Conservation (phyloP, 2,888 invertebrate species). For the Tigriopus californicus region DNA sequence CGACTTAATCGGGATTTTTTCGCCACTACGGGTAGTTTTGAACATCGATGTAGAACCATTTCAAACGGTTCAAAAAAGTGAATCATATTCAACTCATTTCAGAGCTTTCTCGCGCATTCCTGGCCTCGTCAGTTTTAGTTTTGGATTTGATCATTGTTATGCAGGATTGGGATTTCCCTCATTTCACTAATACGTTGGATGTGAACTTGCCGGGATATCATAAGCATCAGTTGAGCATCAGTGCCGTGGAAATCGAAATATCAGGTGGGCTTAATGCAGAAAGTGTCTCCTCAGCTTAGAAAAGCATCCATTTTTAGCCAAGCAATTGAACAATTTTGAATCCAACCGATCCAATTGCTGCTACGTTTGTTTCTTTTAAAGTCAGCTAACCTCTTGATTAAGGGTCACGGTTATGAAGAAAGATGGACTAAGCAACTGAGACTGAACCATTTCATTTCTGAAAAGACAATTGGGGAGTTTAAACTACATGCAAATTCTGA, state of each 20-base stretch:
- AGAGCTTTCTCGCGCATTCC: constrained; percentile 32
- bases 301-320: too few relatives aligned
- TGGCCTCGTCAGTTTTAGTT: constrained; percentile 34
- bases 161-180: constrained; percentile 37
- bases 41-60: background rate
- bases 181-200: constrained; percentile 33
- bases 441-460: too few relatives aligned
- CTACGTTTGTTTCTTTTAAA: too few relatives aligned
- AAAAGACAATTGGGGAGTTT: too few relatives aligned
- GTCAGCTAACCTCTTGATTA: too few relatives aligned
- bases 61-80: background rate
- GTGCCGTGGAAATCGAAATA: constrained; percentile 26
- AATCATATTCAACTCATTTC: too few relatives aligned
- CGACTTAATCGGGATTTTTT: constrained; percentile 31
- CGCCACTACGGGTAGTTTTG: constrained; percentile 27
- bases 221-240: constrained; percentile 19
- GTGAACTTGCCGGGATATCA: constrained; percentile 33
- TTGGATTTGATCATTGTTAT: constrained; percentile 34
- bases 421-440: too few relatives aligned
- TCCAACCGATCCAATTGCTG: too few relatives aligned
- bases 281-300: too few relatives aligned
- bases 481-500: too few relatives aligned
- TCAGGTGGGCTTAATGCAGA: constrained; percentile 27
- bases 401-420: too few relatives aligned
- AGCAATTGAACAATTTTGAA: too few relatives aligned